These are phyloP conservation scores for Drosophila littoralis DNA, from an alignment of 1,140 invertebrate species.

Conservation along the genomic window DNA sequence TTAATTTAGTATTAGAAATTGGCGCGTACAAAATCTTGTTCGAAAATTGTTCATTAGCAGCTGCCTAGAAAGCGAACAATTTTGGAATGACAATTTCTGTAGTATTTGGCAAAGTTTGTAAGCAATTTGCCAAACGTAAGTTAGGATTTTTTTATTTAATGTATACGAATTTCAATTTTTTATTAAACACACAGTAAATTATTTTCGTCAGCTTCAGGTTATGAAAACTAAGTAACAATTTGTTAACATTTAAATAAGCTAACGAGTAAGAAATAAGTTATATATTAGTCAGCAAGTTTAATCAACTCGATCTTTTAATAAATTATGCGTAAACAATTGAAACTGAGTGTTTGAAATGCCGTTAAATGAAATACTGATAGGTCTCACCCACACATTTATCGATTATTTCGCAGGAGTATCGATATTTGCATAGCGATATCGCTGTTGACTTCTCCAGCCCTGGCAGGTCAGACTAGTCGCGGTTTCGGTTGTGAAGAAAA, in stretches of 20 bases:
- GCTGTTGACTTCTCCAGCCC: background rate
- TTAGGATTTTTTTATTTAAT: constrained; percentile 37
- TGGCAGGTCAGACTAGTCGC: constrained; percentile 34
- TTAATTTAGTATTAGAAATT: constrained; percentile 31
- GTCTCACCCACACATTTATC: background rate
- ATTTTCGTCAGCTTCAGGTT: constrained; percentile 19
- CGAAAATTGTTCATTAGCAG: constrained; percentile 63
- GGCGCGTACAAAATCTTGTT: constrained; percentile 61
- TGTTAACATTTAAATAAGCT: constrained; percentile 1
- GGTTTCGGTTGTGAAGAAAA: constrained; percentile 64
- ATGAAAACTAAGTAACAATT: constrained; percentile 12
- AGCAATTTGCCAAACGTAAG: constrained; percentile 54
- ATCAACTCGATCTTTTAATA: constrained; percentile 50
- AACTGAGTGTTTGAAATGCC: background rate
- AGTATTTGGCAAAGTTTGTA: constrained; percentile 32
- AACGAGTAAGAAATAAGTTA: constrained; percentile 23
- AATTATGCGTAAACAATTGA: constrained; percentile 48
- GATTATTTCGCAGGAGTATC: background rate
- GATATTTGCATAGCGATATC: constrained; percentile 1
- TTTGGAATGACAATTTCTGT: constrained; percentile 73
- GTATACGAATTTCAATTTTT: constrained; percentile 41
- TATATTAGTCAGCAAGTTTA: constrained; percentile 34
- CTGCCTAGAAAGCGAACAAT: constrained; percentile 49
- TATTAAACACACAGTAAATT: constrained; percentile 6
- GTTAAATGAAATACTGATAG: background rate